Conservation (phyloP, 2,888 invertebrate genomes). For the Pediacus dermestoides region DNA sequence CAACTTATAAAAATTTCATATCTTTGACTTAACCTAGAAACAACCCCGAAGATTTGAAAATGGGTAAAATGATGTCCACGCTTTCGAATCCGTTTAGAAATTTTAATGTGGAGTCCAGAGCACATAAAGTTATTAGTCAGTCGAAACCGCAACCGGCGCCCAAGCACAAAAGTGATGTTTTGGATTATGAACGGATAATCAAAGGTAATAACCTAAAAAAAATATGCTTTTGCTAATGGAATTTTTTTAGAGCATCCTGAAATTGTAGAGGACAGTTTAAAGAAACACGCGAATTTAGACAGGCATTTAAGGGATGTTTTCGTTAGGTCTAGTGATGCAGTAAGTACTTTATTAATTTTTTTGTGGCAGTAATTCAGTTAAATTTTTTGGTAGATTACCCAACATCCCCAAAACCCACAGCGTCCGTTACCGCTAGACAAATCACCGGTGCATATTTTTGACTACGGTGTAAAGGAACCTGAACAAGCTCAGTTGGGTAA, state of each 20-base stretch:
- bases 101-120: conserved; percentile 74
- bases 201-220: conserved; percentile 52
- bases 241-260: conserved; percentile 56
- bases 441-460: conserved; percentile 52
- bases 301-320: conserved; percentile 66
- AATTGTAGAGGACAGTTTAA: conserved; percentile 58
- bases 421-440: conserved; percentile 61
- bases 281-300: conserved; percentile 62
- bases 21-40: too few species aligned
- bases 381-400: conserved; percentile 22
- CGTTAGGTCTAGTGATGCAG: conserved; percentile 59
- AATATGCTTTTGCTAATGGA: too few species aligned
- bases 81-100: conserved; percentile 56
- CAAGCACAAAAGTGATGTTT: conserved; percentile 57
- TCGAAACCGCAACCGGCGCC: conserved; percentile 66
- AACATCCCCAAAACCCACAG: conserved; percentile 46
- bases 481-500: conserved; percentile 58
- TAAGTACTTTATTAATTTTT: conserved; percentile 13
- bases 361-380: conserved; percentile 12
- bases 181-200: conserved; percentile 62
- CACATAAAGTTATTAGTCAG: conserved; percentile 64
- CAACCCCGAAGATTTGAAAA: too few species aligned
- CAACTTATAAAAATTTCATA: too few species aligned
- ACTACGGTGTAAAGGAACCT: conserved; percentile 69
- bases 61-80: conserved; percentile 54